Evolutionary conservation across 2,888 invertebrate genomes (phyloP), one percentile per base, ranked within the genome.

Genomic region (Hydraecia micacea): DNA sequence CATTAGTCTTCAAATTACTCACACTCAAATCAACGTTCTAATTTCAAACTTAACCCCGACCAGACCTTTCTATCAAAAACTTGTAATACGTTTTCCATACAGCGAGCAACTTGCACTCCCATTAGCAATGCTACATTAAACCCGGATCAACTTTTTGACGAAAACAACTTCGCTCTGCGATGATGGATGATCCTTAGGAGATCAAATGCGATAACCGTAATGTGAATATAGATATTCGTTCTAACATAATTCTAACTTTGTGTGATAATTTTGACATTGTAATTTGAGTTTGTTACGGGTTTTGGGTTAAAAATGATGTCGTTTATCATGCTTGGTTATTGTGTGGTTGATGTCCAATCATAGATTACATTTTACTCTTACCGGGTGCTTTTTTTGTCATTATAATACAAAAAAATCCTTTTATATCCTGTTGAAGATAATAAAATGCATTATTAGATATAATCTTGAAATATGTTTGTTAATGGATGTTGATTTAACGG

Each of bases 121-220:
- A 81, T 88, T 91, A 91, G 83, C 68, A 49, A 88, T 87, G 91
- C 85, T 90, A 92, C 92, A 92, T 92, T 92, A 88, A 87, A 79
- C 81, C 69, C 60, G 72, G 89, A 90, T 90, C 87, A 91, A 86
- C 87, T 89, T 90, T 86, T 86, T 84, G 86, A 86, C 84, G 84
- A 87, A 79, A 86, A 85, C 83, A 86, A 88, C 85, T 89, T 86
- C 72, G 42, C 76, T 85, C 80, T 66, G 58, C 67, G 74, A 85
- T 91, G 91, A 91, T 91, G 77, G 90, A 90, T 91, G 90, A 60
- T 71, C 66, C 55, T 69, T 58, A 46, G 32, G 15, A 87, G 82
- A 88, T 88, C 79, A 68, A 85, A 85, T 73, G n/a, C 49, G 90
- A 88, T 85, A 84, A 69, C 82, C 46, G 67, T 88, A 90, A 89